A percentile compares a stretch with the other conserved stretches of the same genome.
Evolutionary conservation across 2,888 invertebrate species (phyloP).

Genomic region (Thysanoteuthis rhombus): DNA sequence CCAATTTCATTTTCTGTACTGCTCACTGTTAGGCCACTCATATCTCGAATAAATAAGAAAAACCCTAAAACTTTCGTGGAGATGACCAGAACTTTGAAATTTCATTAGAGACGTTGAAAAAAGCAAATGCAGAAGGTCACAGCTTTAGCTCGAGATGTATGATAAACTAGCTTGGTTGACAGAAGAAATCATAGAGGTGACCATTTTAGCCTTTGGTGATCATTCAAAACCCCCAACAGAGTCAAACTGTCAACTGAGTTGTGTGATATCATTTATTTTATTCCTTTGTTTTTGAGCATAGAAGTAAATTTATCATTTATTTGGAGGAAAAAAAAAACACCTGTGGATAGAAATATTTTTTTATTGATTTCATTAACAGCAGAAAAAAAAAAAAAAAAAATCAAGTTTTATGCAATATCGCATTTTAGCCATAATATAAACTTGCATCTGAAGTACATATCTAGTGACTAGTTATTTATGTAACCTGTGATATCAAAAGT

Average conservation of each 20-base stretch:
- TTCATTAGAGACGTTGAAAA: background rate
- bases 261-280: background rate
- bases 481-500: too few species aligned
- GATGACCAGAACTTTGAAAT: background rate
- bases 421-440: too few species aligned
- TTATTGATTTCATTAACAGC: too few species aligned
- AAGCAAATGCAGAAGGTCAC: background rate
- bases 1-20: too few species aligned
- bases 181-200: background rate
- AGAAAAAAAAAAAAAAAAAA: too few species aligned
- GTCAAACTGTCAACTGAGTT: background rate
- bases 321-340: background rate
- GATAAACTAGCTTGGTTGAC: background rate
- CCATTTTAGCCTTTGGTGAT: background rate
- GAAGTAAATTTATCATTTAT: background rate
- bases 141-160: background rate
- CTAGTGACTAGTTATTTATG: too few species aligned
- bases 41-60: too few species aligned
- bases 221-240: background rate
- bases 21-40: too few species aligned
- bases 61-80: background rate
- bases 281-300: background rate
- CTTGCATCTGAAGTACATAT: too few species aligned
- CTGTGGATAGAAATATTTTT: too few species aligned
- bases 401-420: too few species aligned